phyloP scores from a whole-genome alignment of 2,113 vertebrate species.

The Procavia capensis region DNA sequence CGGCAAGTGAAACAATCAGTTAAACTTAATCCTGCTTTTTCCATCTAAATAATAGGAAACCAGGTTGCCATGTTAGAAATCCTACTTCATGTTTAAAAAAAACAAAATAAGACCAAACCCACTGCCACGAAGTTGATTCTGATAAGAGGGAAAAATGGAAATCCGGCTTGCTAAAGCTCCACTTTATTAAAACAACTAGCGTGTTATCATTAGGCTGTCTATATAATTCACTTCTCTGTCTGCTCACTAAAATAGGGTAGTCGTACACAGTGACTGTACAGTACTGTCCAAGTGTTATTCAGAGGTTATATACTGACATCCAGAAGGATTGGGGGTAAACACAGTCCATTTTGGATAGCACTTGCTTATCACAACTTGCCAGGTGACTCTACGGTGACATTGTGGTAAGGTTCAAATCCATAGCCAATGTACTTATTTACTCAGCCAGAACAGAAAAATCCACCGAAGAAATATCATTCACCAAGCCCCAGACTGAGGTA shows the following conservation, averaged over 20 bases:
- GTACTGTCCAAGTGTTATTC: background rate
- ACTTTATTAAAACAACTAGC: conserved; percentile 84
- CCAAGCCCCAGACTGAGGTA: conserved; percentile 62
- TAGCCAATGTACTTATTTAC: conserved; percentile 81
- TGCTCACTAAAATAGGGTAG: conserved; percentile 79
- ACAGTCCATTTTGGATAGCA: conserved; percentile 32
- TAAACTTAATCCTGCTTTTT: conserved; percentile 57
- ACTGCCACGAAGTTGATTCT: no score
- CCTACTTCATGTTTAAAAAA: conserved; percentile 62
- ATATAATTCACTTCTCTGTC: conserved; percentile 73
- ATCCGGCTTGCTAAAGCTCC: conserved; percentile 61
- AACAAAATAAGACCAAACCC: no score
- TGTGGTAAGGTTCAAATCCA: conserved; percentile 78
- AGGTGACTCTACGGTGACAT: conserved; percentile 69
- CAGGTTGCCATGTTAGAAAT: background rate
- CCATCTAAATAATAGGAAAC: conserved; percentile 65
- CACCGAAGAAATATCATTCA: conserved; percentile 73
- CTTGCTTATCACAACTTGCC: conserved; percentile 75
- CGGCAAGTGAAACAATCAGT: conserved; percentile 54
- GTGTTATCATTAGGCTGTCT: conserved; percentile 71
- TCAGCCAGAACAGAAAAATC: conserved; percentile 78
- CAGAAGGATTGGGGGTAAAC: background rate
- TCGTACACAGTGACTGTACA: conserved; percentile 53
- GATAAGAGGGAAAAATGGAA: conserved; percentile 72
- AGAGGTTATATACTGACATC: background rate